These are phyloP conservation scores for Rhadinocentrus ornatus DNA, from an alignment of 2,797 vertebrate species.

Conservation along the genomic window DNA sequence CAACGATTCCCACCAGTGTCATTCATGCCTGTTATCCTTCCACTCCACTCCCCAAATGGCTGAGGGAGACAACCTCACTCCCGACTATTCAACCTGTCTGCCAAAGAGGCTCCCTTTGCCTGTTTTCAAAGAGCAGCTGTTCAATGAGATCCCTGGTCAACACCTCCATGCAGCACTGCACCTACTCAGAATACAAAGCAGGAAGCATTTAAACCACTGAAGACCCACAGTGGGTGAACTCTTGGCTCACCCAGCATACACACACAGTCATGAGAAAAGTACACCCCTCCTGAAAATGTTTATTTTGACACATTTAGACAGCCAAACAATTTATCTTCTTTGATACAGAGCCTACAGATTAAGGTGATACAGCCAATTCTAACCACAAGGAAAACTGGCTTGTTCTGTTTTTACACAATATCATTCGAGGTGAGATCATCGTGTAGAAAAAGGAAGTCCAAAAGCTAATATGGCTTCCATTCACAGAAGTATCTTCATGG, in stretches of 20 bases:
- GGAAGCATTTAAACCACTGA: conserved; percentile 26
- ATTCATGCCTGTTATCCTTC: conserved; percentile 26
- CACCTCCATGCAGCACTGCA: conserved; percentile 16
- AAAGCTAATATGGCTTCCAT: neutral
- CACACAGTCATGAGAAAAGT: neutral
- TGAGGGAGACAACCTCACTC: conserved; percentile 8
- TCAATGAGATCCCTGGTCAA: conserved; percentile 44
- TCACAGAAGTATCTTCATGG: neutral
- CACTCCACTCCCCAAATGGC: neutral
- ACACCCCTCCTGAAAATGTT: neutral
- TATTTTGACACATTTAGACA: neutral
- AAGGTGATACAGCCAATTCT: neutral
- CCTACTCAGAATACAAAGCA: conserved; percentile 46
- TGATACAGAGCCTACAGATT: neutral
- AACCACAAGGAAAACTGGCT: neutral
- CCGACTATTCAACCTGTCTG: conserved; percentile 14
- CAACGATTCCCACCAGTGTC: conserved; percentile 12
- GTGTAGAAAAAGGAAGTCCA: neutral
- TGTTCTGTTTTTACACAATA: neutral
- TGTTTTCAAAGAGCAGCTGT: conserved; percentile 31
- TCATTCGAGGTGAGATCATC: neutral
- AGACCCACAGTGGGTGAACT: conserved; percentile 16
- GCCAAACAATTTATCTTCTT: neutral
- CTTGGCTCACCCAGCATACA: neutral
- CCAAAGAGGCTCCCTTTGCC: conserved; percentile 23